Evolutionary conservation across 2,113 vertebrate species (phyloP), one percentile per base, ranked within the genome.

Genomic region (Vireo altiloquus): DNA sequence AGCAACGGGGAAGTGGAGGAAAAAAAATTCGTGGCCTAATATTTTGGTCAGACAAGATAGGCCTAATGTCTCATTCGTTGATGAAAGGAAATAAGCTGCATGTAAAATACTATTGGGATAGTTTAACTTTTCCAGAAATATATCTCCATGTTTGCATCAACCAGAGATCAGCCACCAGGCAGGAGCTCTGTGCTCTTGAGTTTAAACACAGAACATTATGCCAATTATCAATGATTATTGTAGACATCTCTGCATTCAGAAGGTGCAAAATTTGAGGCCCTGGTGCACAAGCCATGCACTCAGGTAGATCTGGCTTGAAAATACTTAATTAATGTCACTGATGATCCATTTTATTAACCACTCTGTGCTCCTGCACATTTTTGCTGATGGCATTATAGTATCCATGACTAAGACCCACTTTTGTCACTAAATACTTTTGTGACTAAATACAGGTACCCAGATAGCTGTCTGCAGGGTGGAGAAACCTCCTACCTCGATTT

Each of bases 161-260:
- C 9, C 4, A 6, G 22, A 82, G 47, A 0, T 2, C 42, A 78
- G 22, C 5, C 5, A 3, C 15, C 7, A 10, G 7, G 8, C 0
- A 87, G 31, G 22, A 89, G 68, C 33, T 88, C 12, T 1, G 0
- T 4, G 2, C 21, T 82, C 21, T 54, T 12, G 9, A 4, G 21
- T 39, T 74, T 19, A 10, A 82, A 68, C 2, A 12, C 59, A 37
- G 14, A 59, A 56, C 11, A 72, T 42, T 10, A 15, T 52, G 16
- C 17, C 82, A 44, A 7, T 46, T 50, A 59, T 3, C 39, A 24
- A 7, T 12, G n/a, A n/a, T n/a, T n/a, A n/a, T n/a, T n/a, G 25
- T 4, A 68, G 61, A 79, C 10, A 71, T 9, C 33, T 49, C 13
- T 66, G 28, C 16, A n/a, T 59, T n/a, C 20, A 71, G 40, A 71